phyloP scores from a whole-genome alignment of 2,113 vertebrate species.

The Rhabdomys dilectus region DNA sequence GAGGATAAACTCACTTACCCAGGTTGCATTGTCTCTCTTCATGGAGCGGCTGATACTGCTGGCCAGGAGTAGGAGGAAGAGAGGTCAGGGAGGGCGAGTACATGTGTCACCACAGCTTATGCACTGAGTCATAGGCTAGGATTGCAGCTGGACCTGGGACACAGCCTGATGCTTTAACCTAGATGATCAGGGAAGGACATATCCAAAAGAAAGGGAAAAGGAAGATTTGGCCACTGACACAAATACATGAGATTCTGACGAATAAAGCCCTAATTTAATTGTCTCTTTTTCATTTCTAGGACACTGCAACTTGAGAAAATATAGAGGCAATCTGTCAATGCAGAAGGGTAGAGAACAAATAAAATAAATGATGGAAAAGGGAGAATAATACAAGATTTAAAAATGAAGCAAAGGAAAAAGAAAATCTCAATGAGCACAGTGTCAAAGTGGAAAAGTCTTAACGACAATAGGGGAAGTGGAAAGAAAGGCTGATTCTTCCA shows the following conservation, averaged over 20 bases:
- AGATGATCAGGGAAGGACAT: background rate
- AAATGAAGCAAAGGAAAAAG: background rate
- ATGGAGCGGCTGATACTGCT: background rate
- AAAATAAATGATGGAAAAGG: background rate
- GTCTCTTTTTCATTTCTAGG: background rate
- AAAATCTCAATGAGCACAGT: background rate
- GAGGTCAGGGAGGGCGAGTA: background rate
- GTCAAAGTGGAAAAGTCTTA: background rate
- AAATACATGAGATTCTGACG: background rate
- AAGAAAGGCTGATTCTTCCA: background rate
- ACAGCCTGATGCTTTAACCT: background rate
- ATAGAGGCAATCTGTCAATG: too few relatives aligned
- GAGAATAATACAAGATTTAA: background rate
- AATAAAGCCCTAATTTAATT: background rate
- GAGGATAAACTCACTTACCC: constrained; percentile 77
- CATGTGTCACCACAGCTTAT: background rate
- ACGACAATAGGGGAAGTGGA: background rate
- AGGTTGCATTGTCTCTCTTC: constrained; percentile 55
- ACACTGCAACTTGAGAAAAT: too few relatives aligned
- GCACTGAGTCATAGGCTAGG: background rate
- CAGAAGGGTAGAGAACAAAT: background rate
- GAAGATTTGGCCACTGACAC: background rate
- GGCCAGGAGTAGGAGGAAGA: background rate
- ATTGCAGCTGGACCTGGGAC: background rate
- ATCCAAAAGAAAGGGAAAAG: background rate